Evolutionary conservation across 2,888 invertebrate species (phyloP).

Genomic region (Drosophila anceps): DNA sequence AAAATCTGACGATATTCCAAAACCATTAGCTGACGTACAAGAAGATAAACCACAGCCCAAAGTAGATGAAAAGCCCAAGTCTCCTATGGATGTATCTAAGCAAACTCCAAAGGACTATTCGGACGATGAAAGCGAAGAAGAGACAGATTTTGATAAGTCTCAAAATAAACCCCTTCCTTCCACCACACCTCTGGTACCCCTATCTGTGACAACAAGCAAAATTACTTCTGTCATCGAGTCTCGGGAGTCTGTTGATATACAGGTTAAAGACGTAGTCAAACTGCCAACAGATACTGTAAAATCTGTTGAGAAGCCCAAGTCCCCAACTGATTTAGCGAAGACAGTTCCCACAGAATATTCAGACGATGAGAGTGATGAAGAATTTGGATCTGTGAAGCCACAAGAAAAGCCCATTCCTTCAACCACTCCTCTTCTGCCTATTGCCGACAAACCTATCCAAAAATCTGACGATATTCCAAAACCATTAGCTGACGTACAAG

Average conservation of each 20-base stretch:
- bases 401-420: constrained; percentile 12
- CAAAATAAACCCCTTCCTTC: background rate
- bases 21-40: background rate
- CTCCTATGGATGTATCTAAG: constrained; percentile 17
- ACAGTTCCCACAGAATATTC: constrained; percentile 11
- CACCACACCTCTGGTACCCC: background rate
- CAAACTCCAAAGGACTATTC: constrained; percentile 5
- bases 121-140: constrained; percentile 24
- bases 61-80: constrained; percentile 11
- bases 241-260: constrained; percentile 14
- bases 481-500: constrained; percentile 1
- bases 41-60: background rate
- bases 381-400: constrained; percentile 17
- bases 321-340: constrained; percentile 11
- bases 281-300: constrained; percentile 15
- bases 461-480: constrained; percentile 26
- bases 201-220: background rate
- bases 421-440: constrained; percentile 3
- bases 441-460: constrained; percentile 10
- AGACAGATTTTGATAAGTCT: constrained; percentile 15
- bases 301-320: constrained; percentile 20
- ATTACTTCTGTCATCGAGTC: constrained; percentile 15
- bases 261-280: constrained; percentile 17
- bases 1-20: background rate
- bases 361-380: constrained; percentile 33